Evolutionary conservation across 2,888 invertebrate genomes (phyloP), one percentile per base, ranked within the genome.

Genomic region (Chrysolina haemoptera): DNA sequence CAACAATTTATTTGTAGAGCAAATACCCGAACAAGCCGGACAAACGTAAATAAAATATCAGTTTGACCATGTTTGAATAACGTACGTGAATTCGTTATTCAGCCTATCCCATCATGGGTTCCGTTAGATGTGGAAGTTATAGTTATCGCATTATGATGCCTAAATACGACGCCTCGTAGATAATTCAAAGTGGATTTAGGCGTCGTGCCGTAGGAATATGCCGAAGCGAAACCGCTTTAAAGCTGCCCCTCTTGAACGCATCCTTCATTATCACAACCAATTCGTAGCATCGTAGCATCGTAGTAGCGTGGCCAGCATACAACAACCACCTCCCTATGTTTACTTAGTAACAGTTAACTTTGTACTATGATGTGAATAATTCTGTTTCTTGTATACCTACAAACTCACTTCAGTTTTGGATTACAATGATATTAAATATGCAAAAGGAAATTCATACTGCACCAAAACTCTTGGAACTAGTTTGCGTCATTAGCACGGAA

Each of bases 231-330:
- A 76, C 48, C 73, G 74, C 78, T 73, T 74, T 75, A 76, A 65
- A 77, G 78, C 77, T 78, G 76, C 70, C 78, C 78, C 80, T 78
- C 82, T 82, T 78, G 80, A 72, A 81, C 81, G 80, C 76, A 77
- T 82, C 80, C 82, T 80, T 82, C 83, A 83, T 83, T 82, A 83
- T 83, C 80, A 82, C 80, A 79, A 80, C 80, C 81, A 79, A 81
- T 83, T 81, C 83, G 82, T 80, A 18, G 53, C 53, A 35, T 35
- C 35, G 35, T 35, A 35, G 35, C 35, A 27, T 81, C 83, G 82
- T 80, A 18, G 53, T 14, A 20, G 50, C 12, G 53, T 20, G 81
- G 80, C 79, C 81, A 77, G 81, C 83, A 81, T 82, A 82, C 81
- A 73, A 76, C 78, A 78, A 72, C 77, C 77, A 79, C 82, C 76